Conservation (phyloP, 2,888 invertebrate species). For the Diaperis boleti region DNA sequence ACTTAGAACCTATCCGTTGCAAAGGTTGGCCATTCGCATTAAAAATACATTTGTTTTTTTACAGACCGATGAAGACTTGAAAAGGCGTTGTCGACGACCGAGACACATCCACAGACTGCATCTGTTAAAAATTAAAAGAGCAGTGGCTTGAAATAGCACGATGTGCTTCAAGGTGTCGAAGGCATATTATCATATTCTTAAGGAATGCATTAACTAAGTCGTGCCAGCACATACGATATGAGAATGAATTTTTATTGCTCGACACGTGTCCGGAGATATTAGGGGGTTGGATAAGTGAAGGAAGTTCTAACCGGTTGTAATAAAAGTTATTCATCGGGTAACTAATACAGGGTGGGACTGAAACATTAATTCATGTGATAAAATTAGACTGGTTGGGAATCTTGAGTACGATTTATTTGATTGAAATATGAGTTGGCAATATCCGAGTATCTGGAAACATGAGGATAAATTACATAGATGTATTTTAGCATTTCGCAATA, state of each 20-base stretch:
- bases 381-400: neutral
- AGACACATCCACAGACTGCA: conserved; percentile 3
- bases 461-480: too few species aligned
- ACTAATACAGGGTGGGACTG: conserved; percentile 4
- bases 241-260: conserved; percentile 32
- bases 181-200: conserved; percentile 24
- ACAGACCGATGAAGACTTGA: neutral
- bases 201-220: conserved; percentile 16
- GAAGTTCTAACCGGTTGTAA: conserved; percentile 16
- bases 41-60: neutral
- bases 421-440: neutral
- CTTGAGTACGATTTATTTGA: neutral
- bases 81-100: conserved; percentile 5
- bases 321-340: conserved; percentile 1
- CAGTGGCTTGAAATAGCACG: conserved; percentile 23
- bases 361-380: conserved; percentile 5
- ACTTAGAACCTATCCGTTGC: too few species aligned
- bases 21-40: too few species aligned
- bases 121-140: conserved; percentile 27
- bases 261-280: conserved; percentile 33
- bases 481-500: too few species aligned
- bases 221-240: conserved; percentile 28
- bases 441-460: neutral
- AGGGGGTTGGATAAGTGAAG: conserved; percentile 32
- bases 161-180: conserved; percentile 26